phyloP scores from a whole-genome alignment of 2,888 invertebrate species.

The Acleris sparsana region DNA sequence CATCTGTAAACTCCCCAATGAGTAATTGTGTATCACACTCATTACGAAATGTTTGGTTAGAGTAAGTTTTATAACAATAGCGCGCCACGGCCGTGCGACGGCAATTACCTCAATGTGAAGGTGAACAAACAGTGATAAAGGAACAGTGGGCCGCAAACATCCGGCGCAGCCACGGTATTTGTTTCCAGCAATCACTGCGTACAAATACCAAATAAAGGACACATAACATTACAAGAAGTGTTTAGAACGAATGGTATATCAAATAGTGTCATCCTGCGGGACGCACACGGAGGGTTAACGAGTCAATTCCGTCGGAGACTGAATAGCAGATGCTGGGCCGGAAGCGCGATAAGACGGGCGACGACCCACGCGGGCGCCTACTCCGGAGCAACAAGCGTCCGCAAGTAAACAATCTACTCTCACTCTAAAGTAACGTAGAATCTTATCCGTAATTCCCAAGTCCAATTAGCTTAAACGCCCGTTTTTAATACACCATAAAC shows the following conservation, averaged over 20 bases:
- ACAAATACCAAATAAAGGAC: not conserved
- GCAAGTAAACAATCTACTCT: not conserved
- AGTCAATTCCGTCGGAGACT: constrained; percentile 24
- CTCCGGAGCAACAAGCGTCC: constrained; percentile 2
- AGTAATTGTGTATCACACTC: not conserved
- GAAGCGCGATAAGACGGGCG: constrained; percentile 33
- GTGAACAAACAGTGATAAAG: constrained; percentile 34
- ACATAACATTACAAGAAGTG: not conserved
- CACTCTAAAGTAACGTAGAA: not conserved
- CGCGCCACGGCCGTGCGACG: constrained; percentile 6
- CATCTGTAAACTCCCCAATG: not conserved
- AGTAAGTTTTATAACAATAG: constrained; percentile 5
- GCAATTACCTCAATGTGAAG: constrained; percentile 32
- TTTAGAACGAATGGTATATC: not conserved
- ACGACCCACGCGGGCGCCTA: constrained; percentile 16
- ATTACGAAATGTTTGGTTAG: constrained; percentile 2
- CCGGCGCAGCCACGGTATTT: constrained; percentile 23
- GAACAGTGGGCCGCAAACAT: constrained; percentile 30
- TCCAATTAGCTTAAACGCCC: not conserved
- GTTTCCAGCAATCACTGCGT: constrained; percentile 19
- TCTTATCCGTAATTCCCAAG: not conserved
- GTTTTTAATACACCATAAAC: constrained; percentile 10
- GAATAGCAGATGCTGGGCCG: constrained; percentile 31
- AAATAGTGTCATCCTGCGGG: constrained; percentile 29
- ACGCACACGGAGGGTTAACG: constrained; percentile 30